These are phyloP conservation scores for Agrochola macilenta DNA, from an alignment of 2,888 invertebrate species.

Conservation along the genomic window DNA sequence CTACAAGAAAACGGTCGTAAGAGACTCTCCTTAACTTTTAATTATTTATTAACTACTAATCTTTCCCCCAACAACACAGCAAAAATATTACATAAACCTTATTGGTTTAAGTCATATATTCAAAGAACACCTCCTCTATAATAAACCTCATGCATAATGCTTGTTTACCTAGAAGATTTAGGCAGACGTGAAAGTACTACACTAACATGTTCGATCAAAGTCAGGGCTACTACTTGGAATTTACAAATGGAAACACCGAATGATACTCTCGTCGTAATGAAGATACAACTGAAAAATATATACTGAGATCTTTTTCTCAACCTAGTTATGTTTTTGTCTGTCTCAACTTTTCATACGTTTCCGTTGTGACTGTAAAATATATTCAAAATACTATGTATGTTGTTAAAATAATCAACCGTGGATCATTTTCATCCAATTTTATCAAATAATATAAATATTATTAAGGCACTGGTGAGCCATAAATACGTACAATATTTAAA, in stretches of 20 bases:
- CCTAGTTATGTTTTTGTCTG: background rate
- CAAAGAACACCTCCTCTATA: background rate
- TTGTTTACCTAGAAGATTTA: background rate
- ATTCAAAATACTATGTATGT: background rate
- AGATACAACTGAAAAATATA: background rate
- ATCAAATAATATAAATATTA: background rate
- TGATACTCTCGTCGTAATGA: background rate
- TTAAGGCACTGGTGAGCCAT: background rate
- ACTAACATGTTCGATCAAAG: too few species aligned
- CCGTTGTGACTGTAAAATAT: background rate
- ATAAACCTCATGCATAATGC: background rate
- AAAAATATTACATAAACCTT: background rate
- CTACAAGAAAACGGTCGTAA: too few species aligned
- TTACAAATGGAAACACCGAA: background rate
- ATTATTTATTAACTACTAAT: too few species aligned
- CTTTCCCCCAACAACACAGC: background rate
- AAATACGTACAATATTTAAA: background rate
- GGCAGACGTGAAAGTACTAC: too few species aligned
- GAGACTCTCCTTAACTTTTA: too few species aligned
- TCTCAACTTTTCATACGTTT: background rate
- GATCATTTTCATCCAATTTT: background rate
- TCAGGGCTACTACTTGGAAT: too few species aligned
- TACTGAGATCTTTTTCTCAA: background rate
- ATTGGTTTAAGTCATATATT: background rate
- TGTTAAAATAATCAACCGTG: background rate